These are phyloP conservation scores for Lithobates pipiens DNA, from an alignment of 2,797 vertebrate species.

Conservation along the genomic window DNA sequence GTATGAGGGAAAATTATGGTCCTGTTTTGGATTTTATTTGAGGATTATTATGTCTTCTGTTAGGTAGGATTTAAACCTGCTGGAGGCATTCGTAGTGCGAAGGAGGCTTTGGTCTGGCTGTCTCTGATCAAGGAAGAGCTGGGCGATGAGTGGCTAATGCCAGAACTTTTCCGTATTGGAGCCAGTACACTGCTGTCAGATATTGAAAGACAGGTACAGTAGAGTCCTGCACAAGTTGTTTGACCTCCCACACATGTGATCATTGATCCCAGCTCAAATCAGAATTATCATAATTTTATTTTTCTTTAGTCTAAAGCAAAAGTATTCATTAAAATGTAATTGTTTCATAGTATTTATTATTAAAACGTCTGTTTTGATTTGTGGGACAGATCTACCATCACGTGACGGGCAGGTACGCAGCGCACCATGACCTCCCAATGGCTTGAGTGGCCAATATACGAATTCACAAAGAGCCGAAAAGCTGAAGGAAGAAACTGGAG, in stretches of 20 bases:
- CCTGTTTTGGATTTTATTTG: not conserved
- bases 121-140: constrained; percentile 92
- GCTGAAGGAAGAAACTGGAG: too few relatives aligned
- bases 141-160: constrained; percentile 87
- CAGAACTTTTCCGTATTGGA: constrained; percentile 89
- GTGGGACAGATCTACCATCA: constrained; percentile 89
- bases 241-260: too few relatives aligned
- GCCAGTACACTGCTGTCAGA: constrained; percentile 90
- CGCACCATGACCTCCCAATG: constrained; percentile 88
- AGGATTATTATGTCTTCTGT: not conserved
- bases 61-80: constrained; percentile 97
- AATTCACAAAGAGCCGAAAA: too few relatives aligned
- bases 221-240: too few relatives aligned
- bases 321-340: too few relatives aligned
- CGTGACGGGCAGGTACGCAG: constrained; percentile 88
- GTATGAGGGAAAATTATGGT: not conserved
- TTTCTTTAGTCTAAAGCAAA: too few relatives aligned
- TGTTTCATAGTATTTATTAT: too few relatives aligned
- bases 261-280: too few relatives aligned
- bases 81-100: constrained; percentile 90
- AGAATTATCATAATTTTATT: too few relatives aligned
- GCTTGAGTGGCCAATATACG: constrained; percentile 72
- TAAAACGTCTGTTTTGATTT: too few relatives aligned
- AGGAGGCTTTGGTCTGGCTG: constrained; percentile 90
- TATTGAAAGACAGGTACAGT: constrained; percentile 91